These are phyloP conservation scores for Trachythela sp. DNA, from an alignment of 64 coral and sea anemone genomes.

Conservation along the genomic window DNA sequence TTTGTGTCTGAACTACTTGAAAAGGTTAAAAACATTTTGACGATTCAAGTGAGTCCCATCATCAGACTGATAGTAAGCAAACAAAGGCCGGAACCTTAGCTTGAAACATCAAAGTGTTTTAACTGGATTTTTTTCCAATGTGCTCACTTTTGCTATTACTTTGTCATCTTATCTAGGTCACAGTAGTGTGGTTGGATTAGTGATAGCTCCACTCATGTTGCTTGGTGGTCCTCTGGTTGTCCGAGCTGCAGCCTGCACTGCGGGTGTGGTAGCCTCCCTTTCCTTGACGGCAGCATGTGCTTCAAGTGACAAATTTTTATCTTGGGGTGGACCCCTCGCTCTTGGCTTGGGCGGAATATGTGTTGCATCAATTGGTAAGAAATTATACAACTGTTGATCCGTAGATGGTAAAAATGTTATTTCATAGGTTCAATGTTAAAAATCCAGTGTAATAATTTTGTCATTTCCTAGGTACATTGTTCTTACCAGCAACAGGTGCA, in stretches of 20 bases:
- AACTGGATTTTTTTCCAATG: no score
- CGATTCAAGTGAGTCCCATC: no score
- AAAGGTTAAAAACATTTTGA: no score
- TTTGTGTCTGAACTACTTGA: no score
- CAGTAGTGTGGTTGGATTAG: constrained; percentile 66
- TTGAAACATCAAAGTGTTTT: no score
- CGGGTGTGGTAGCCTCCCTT: constrained; percentile 84
- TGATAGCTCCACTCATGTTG: constrained; percentile 84
- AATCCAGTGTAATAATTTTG: not conserved
- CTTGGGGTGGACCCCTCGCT: constrained; percentile 93
- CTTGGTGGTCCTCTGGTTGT: constrained; percentile 91
- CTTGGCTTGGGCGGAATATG: constrained; percentile 87
- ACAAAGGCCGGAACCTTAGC: no score
- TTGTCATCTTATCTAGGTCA: constrained; percentile 60
- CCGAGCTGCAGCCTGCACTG: constrained; percentile 86
- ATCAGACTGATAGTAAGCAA: no score
- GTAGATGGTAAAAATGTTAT: not conserved
- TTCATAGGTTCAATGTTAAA: not conserved
- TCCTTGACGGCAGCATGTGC: constrained; percentile 98
- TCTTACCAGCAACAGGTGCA: constrained; percentile 71
- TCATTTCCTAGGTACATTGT: constrained; percentile 57
- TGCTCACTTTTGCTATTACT: no score
- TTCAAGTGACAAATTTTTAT: constrained; percentile 92
- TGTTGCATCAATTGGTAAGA: constrained; percentile 85
- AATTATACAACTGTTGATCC: no score